phyloP scores from a whole-genome alignment of 2,888 invertebrate species.

The Drosophila nigricruria region DNA sequence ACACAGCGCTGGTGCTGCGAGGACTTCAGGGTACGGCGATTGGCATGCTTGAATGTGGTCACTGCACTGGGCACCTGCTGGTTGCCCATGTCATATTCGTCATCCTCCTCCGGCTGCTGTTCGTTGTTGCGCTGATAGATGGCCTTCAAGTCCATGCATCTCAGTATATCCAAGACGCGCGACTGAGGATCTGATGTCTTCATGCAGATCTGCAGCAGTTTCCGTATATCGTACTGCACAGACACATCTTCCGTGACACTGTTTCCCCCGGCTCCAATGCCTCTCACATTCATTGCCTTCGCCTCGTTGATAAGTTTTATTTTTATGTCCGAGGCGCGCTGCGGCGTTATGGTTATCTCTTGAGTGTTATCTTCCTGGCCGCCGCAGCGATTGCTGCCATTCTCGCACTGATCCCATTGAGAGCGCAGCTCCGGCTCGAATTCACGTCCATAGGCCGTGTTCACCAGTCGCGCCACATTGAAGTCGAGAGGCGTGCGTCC shows the following conservation, averaged over 20 bases:
- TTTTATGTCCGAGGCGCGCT: slow-evolving; percentile 83
- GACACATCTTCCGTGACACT: slow-evolving; percentile 71
- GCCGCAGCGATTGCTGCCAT: slow-evolving; percentile 32
- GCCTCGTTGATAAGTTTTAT: slow-evolving; percentile 84
- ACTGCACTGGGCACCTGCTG: slow-evolving; percentile 81
- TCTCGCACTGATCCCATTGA: slow-evolving; percentile 82
- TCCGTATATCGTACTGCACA: slow-evolving; percentile 83
- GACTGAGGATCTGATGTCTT: slow-evolving; percentile 81
- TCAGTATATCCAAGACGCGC: slow-evolving; percentile 83
- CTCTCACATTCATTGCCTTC: slow-evolving; percentile 84
- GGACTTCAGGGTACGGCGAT: slow-evolving; percentile 86
- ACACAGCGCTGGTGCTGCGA: slow-evolving; percentile 87
- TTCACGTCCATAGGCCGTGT: slow-evolving; percentile 83
- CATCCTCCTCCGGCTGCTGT: slow-evolving; percentile 65
- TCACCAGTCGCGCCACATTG: slow-evolving; percentile 84
- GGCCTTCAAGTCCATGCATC: slow-evolving; percentile 84
- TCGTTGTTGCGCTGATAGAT: slow-evolving; percentile 82
- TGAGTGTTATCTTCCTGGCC: slow-evolving; percentile 75
- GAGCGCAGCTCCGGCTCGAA: slow-evolving; percentile 83
- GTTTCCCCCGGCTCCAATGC: slow-evolving; percentile 65
- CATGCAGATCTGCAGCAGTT: slow-evolving; percentile 83
- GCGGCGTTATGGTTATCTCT: slow-evolving; percentile 89
- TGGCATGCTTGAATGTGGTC: slow-evolving; percentile 75
- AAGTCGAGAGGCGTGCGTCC: slow-evolving; percentile 83
- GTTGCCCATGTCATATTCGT: slow-evolving; percentile 83